A percentile compares a stretch with the other conserved stretches of the same genome.
Conservation (phyloP, 53 echinoderm and acorn worm genomes). For the Hippasteria phrygiana region DNA sequence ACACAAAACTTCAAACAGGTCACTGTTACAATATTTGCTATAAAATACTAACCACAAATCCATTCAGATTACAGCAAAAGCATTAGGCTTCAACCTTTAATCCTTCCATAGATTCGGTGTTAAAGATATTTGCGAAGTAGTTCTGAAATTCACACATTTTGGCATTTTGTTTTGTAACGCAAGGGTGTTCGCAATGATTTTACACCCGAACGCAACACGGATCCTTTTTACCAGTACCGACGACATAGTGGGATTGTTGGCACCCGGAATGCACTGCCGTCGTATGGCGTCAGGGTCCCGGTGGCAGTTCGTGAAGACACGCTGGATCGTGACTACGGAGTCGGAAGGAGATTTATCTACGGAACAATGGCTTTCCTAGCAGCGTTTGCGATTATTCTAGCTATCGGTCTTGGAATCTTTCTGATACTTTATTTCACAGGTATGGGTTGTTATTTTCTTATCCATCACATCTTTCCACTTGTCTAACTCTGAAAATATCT, state of each 20-base stretch:
- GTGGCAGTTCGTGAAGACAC: not conserved
- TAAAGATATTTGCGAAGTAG: too few species aligned
- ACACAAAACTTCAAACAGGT: too few species aligned
- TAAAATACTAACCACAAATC: too few species aligned
- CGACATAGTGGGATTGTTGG: not conserved
- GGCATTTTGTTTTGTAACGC: too few species aligned
- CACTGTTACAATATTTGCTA: too few species aligned
- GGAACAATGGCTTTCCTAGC: not conserved
- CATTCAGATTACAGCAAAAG: too few species aligned
- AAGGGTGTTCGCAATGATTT: too few species aligned
- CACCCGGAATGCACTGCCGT: constrained; percentile 1
- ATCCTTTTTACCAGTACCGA: constrained; percentile 27
- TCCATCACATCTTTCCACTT: not conserved
- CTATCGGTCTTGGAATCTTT: constrained; percentile 1
- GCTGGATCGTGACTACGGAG: not conserved
- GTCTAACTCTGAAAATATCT: not conserved
- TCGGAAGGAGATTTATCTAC: not conserved
- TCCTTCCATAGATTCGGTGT: too few species aligned
- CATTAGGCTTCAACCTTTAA: too few species aligned
- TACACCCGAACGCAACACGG: not conserved
- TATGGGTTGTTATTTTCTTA: not conserved
- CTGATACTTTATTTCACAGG: constrained; percentile 16
- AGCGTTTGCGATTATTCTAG: not conserved
- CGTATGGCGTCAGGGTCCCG: not conserved
- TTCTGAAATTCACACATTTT: too few species aligned